Evolutionary conservation across 2,113 vertebrate genomes (phyloP), one percentile per base, ranked within the genome.

Genomic region (Empidonax alnorum): DNA sequence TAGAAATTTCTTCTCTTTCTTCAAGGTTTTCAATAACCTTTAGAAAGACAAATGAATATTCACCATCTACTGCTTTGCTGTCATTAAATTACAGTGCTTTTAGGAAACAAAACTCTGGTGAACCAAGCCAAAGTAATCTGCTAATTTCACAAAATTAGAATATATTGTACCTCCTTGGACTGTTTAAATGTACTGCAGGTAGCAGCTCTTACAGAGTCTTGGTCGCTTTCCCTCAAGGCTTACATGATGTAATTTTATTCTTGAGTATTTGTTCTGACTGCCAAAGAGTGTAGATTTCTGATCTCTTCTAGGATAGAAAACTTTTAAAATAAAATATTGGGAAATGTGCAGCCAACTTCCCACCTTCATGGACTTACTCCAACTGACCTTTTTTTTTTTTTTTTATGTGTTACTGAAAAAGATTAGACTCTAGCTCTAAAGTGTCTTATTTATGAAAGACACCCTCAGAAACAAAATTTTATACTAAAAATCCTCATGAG

Each of bases 1-100:
- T 84, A 49, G 95, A 89, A 97, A 95, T 94, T 88, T 84, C 58
- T 93, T 94, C 59, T 84, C 47, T 91, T 91, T 94, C 95, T 96
- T 87, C 31, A 92, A 87, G 72, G 53, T 69, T 95, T 95, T 95
- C 76, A 86, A 46, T 94, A 96, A 91, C 59, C 88, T 75, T 85
- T 68, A 65, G 53, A 84, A 94, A 72, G 87, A 94, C 5, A 47
- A 91, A 23, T 74, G 69, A 66, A 20, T 61, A 85, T 72, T 88
- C 35, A 59, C 74, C 33, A 27, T 67, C n/a, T 87, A 25, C 41
- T 76, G 41, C 67, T 95, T 97, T 92, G 42, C 50, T 68, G 61
- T 85, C 65, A 67, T 95, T 95, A 84, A 73, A 96, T 89, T 93
- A 75, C 80, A 95, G 59, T 44, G 56, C 56, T 93, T 94, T 97